phyloP scores from a whole-genome alignment of 2,888 invertebrate genomes.

The Heliconius erato region DNA sequence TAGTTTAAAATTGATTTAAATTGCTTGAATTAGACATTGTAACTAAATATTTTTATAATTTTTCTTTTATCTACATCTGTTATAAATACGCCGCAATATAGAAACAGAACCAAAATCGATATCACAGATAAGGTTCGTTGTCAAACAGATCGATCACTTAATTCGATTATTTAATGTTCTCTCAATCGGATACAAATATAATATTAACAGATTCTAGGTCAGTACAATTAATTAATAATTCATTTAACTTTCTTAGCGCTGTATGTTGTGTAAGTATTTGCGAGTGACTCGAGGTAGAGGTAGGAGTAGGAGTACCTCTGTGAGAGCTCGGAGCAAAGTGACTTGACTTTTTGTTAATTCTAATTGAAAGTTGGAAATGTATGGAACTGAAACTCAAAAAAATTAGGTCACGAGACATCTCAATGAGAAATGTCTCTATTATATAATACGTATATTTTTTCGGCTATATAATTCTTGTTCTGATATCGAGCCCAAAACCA shows the following conservation, averaged over 20 bases:
- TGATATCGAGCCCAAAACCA: too few species aligned
- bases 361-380: neutral
- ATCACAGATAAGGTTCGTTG: neutral
- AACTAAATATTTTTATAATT: too few species aligned
- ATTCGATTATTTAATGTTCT: constrained; percentile 21
- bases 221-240: constrained; percentile 33
- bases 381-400: neutral
- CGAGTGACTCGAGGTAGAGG: neutral
- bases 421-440: too few species aligned
- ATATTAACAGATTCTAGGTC: constrained; percentile 21
- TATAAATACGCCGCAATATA: neutral
- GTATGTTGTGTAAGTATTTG: constrained; percentile 12
- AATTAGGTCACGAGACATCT: neutral
- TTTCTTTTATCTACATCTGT: too few species aligned
- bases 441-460: too few species aligned
- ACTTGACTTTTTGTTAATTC: neutral
- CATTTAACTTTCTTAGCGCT: constrained; percentile 36
- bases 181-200: constrained; percentile 26
- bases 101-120: neutral
- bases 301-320: neutral
- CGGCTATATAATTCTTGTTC: too few species aligned
- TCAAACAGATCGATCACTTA: constrained; percentile 27
- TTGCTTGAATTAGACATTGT: too few species aligned
- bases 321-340: neutral
- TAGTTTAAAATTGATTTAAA: too few species aligned